A percentile compares a stretch with the other conserved stretches of the same genome.
Conservation (phyloP, 2,797 vertebrate species). For the Alosa sapidissima region DNA sequence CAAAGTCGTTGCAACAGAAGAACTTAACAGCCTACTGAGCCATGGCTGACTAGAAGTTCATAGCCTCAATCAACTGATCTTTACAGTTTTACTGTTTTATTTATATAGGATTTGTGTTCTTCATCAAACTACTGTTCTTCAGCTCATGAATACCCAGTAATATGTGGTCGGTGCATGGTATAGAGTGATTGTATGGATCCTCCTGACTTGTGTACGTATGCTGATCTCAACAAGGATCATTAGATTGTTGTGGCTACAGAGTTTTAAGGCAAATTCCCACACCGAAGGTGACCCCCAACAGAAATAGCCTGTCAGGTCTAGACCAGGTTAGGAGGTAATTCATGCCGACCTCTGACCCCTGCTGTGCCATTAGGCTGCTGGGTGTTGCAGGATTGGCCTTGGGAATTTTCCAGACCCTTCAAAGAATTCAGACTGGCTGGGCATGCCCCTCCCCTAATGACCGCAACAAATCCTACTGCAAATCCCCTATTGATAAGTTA, state of each 20-base stretch:
- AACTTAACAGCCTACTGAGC: neutral
- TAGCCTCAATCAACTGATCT: neutral
- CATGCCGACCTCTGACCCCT: slow-evolving; percentile 36
- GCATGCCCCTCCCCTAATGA: neutral
- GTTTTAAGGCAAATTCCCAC: neutral
- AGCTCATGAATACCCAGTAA: neutral
- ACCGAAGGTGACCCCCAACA: slow-evolving; percentile 22
- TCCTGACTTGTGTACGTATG: neutral
- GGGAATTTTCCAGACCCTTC: neutral
- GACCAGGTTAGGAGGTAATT: slow-evolving; percentile 36
- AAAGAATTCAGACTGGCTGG: neutral
- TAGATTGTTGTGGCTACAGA: neutral
- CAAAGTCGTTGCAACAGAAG: neutral
- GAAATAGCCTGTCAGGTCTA: slow-evolving; percentile 33
- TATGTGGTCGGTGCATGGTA: no score
- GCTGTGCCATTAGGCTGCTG: slow-evolving; percentile 12
- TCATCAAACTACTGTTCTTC: neutral
- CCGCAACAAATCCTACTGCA: neutral
- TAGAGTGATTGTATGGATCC: neutral
- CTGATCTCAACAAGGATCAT: neutral
- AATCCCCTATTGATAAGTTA: neutral
- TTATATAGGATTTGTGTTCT: neutral
- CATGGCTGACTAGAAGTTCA: neutral
- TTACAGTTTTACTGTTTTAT: neutral
- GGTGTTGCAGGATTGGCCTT: slow-evolving; percentile 36